A percentile compares a stretch with the other conserved stretches of the same genome.
phyloP scores from a whole-genome alignment of 2,888 invertebrate species.

The Drosophila putrida region DNA sequence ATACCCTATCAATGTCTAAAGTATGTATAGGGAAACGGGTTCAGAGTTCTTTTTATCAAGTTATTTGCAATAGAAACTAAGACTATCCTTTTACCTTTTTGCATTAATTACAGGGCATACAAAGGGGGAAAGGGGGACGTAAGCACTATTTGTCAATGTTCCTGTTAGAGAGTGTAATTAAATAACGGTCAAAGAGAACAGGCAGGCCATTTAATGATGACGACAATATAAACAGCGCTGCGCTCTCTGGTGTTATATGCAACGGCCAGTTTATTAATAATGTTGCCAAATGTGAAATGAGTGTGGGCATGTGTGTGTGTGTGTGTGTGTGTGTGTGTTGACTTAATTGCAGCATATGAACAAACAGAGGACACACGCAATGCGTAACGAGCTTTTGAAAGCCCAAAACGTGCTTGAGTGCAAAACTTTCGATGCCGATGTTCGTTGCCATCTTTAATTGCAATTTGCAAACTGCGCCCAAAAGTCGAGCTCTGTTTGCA shows the following conservation, averaged over 20 bases:
- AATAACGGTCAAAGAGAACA: constrained; percentile 30
- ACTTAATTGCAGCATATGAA: constrained; percentile 60
- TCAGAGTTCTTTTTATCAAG: too few relatives aligned
- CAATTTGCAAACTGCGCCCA: constrained; percentile 49
- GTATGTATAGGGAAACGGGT: not conserved
- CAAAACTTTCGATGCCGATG: constrained; percentile 22
- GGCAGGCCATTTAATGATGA: constrained; percentile 32
- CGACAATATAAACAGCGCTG: constrained; percentile 28
- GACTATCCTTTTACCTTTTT: not conserved
- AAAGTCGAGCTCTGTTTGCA: constrained; percentile 50
- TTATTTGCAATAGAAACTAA: too few relatives aligned
- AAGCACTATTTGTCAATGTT: not conserved
- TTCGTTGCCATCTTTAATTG: constrained; percentile 58
- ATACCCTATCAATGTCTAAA: not conserved
- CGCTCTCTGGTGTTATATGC: constrained; percentile 21
- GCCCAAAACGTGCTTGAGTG: constrained; percentile 68
- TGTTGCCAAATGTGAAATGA: constrained; percentile 37
- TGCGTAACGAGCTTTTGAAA: constrained; percentile 59
- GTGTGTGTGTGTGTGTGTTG: constrained; percentile 31
- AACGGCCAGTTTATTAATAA: constrained; percentile 65
- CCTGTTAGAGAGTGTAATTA: constrained; percentile 40
- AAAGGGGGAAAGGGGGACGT: not conserved
- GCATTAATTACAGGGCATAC: not conserved
- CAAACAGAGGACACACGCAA: constrained; percentile 56
- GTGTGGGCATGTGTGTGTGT: constrained; percentile 3